Conservation (phyloP, 2,113 vertebrate species). For the Sinocyclocheilus grahami region DNA sequence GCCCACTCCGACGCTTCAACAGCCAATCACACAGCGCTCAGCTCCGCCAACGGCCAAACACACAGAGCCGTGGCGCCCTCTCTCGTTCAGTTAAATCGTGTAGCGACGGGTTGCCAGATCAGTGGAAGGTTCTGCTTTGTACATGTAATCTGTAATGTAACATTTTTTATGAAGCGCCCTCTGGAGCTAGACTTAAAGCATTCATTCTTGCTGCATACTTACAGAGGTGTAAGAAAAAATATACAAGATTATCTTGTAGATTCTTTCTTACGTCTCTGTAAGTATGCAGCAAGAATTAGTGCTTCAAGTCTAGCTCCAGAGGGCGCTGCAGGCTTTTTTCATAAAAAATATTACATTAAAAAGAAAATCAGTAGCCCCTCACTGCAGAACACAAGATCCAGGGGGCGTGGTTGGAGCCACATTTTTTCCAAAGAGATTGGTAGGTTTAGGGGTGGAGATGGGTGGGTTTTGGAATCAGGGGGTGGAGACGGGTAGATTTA, state of each 20-base stretch:
- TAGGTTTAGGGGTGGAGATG: too few relatives aligned
- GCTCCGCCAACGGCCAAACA: background rate
- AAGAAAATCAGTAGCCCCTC: background rate
- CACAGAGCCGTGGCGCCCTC: background rate
- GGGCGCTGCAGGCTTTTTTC: background rate
- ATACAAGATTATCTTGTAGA: background rate
- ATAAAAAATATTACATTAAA: background rate
- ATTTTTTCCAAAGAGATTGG: too few relatives aligned
- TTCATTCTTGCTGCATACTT: too few relatives aligned
- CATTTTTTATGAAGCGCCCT: too few relatives aligned
- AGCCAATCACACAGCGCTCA: constrained; percentile 63
- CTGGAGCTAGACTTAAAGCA: too few relatives aligned
- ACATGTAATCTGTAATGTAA: background rate
- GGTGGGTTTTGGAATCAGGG: too few relatives aligned
- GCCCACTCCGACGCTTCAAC: background rate
- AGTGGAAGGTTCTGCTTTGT: background rate
- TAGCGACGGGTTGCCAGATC: constrained; percentile 7
- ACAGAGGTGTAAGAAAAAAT: too few relatives aligned
- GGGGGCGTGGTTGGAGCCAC: too few relatives aligned
- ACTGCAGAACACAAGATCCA: too few relatives aligned
- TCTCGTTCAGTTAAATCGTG: background rate
- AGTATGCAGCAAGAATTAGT: background rate
- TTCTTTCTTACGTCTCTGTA: too few relatives aligned
- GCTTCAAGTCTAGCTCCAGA: background rate
- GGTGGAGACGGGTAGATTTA: too few relatives aligned